A percentile compares a stretch with the other conserved stretches of the same genome.
phyloP scores from a whole-genome alignment of 2,888 invertebrate genomes.

The Aquatica leii region DNA sequence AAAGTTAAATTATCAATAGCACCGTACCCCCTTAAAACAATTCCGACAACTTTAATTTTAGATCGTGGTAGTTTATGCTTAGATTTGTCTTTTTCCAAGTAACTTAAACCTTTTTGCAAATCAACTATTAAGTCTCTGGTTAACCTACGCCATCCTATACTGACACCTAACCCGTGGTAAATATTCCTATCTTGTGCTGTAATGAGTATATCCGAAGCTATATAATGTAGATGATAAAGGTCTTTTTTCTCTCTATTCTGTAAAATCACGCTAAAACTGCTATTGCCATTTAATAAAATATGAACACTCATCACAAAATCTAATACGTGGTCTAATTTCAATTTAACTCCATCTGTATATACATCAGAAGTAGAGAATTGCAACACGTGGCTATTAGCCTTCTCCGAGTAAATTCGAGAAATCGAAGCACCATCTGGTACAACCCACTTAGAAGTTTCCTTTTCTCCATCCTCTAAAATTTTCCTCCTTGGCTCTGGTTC shows the following conservation, averaged over 20 bases:
- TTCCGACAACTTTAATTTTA: slow-evolving; percentile 73
- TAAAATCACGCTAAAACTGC: slow-evolving; percentile 80
- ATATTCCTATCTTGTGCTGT: slow-evolving; percentile 79
- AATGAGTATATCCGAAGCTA: slow-evolving; percentile 77
- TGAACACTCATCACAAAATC: slow-evolving; percentile 82
- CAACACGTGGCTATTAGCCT: slow-evolving; percentile 69
- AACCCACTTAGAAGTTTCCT: slow-evolving; percentile 73
- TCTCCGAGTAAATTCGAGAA: slow-evolving; percentile 68
- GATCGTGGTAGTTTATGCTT: slow-evolving; percentile 74
- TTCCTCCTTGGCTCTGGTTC: slow-evolving; percentile 81
- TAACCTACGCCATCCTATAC: slow-evolving; percentile 76
- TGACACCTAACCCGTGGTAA: slow-evolving; percentile 83
- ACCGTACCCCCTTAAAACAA: slow-evolving; percentile 59
- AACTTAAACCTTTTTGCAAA: slow-evolving; percentile 86
- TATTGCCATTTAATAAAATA: slow-evolving; percentile 77
- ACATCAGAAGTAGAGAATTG: slow-evolving; percentile 78
- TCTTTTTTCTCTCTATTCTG: slow-evolving; percentile 82
- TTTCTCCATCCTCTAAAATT: slow-evolving; percentile 79
- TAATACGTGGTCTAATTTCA: slow-evolving; percentile 72
- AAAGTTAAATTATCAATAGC: slow-evolving; percentile 67
- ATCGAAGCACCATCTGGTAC: slow-evolving; percentile 75
- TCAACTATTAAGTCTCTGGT: slow-evolving; percentile 91
- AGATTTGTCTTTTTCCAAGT: slow-evolving; percentile 72
- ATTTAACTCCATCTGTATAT: slow-evolving; percentile 71
- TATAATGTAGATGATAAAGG: slow-evolving; percentile 82